phyloP scores from a whole-genome alignment of 2,113 vertebrate genomes.

The Psilopogon haemacephalus region DNA sequence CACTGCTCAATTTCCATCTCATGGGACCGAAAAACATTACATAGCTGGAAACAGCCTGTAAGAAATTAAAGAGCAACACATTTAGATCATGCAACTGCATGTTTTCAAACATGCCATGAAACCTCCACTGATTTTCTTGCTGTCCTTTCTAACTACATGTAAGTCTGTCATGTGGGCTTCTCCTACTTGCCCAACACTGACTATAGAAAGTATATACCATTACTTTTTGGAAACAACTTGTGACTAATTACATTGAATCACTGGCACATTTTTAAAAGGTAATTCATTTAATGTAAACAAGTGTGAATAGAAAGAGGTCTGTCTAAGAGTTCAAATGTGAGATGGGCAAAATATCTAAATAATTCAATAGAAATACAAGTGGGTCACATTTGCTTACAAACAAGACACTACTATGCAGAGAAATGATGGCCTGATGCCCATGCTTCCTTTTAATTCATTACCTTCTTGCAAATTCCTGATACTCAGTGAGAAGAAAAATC shows the following conservation, averaged over 20 bases:
- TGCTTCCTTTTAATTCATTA: neutral
- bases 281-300: neutral
- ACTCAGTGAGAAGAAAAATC: neutral
- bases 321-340: neutral
- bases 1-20: constrained; percentile 99
- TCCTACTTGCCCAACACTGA: fast-evolving
- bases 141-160: neutral
- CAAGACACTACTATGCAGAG: neutral
- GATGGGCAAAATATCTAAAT: neutral
- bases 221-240: neutral
- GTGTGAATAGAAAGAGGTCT: neutral
- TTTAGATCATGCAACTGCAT: neutral
- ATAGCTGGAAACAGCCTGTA: constrained; percentile 97
- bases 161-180: neutral
- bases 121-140: neutral
- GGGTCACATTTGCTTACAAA: neutral
- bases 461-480: neutral
- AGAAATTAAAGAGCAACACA: neutral
- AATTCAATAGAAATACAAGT: neutral
- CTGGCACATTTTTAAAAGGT: neutral
- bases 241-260: neutral
- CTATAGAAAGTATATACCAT: neutral
- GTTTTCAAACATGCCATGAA: neutral
- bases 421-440: neutral
- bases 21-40: constrained; percentile 92